phyloP scores from a whole-genome alignment of 1,140 invertebrate species.

The Drosophila eugracilis region DNA sequence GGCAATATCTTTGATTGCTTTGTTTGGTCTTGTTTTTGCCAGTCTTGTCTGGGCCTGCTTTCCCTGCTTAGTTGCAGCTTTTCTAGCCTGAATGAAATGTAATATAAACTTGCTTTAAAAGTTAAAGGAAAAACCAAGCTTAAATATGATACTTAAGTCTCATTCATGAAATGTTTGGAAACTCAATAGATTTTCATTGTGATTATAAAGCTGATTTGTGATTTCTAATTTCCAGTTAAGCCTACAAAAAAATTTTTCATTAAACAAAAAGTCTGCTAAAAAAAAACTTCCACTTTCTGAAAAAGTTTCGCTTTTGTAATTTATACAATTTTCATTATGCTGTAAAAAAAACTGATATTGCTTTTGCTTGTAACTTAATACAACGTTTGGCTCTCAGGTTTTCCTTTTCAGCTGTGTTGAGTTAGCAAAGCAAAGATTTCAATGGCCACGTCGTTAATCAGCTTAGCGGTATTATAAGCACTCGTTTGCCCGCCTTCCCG shows the following conservation, averaged over 20 bases:
- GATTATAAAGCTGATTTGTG: background rate
- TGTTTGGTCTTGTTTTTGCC: slow-evolving; percentile 15
- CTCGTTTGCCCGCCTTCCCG: slow-evolving; percentile 1
- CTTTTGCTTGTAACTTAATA: slow-evolving; percentile 18
- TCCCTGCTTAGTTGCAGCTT: background rate
- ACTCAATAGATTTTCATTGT: background rate
- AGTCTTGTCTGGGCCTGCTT: background rate
- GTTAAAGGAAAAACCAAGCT: background rate
- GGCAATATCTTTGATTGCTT: slow-evolving; percentile 37
- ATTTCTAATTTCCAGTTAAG: background rate
- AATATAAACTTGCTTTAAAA: background rate
- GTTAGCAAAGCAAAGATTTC: background rate
- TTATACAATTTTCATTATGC: slow-evolving; percentile 15
- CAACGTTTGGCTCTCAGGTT: background rate
- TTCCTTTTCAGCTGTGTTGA: background rate
- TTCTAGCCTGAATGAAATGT: too few species aligned
- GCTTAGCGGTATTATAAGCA: slow-evolving; percentile 29
- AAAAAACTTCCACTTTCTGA: background rate
- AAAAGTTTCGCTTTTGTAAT: slow-evolving; percentile 3
- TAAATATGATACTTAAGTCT: background rate
- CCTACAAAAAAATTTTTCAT: background rate
- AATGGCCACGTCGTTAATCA: slow-evolving; percentile 21
- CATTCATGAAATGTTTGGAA: slow-evolving; percentile 1
- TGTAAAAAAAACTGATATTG: background rate
- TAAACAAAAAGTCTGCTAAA: slow-evolving; percentile 1